These are phyloP conservation scores for Siniperca scherzeri DNA, from an alignment of 2,797 vertebrate species.

Conservation along the genomic window DNA sequence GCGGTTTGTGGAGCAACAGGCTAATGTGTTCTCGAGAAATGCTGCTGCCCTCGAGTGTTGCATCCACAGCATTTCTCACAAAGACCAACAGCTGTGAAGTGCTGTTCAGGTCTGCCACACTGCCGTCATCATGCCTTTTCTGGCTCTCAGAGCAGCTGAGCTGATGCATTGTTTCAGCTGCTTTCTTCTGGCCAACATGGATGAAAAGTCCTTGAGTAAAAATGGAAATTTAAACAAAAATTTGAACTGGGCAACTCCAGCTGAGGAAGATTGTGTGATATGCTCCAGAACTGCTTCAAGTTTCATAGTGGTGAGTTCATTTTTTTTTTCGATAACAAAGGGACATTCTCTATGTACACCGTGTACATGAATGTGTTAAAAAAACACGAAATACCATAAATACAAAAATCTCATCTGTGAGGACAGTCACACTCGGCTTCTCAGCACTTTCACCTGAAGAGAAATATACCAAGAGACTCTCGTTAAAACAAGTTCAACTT, in stretches of 20 bases:
- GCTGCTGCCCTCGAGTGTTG: neutral
- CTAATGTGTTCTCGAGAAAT: neutral
- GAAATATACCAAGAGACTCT: neutral
- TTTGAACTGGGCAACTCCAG: neutral
- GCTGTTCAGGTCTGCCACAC: neutral
- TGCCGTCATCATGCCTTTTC: neutral
- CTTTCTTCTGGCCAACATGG: neutral
- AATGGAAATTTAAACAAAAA: neutral
- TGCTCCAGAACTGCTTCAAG: too few relatives aligned
- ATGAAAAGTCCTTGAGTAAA: neutral
- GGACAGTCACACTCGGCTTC: neutral
- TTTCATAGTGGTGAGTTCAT: too few relatives aligned
- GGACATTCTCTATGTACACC: too few relatives aligned
- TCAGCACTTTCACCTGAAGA: neutral
- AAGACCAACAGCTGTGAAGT: slow-evolving; percentile 2
- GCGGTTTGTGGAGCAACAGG: neutral
- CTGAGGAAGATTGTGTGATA: too few relatives aligned
- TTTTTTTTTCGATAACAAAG: too few relatives aligned
- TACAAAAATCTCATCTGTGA: too few relatives aligned
- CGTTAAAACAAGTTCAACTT: neutral
- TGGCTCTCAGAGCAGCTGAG: neutral
- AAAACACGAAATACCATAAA: too few relatives aligned
- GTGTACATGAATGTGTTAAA: too few relatives aligned
- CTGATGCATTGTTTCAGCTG: neutral
- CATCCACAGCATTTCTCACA: slow-evolving; percentile 9